These are phyloP conservation scores for Helicolenus hilgendorfi DNA, from an alignment of 2,797 vertebrate genomes.

Conservation along the genomic window DNA sequence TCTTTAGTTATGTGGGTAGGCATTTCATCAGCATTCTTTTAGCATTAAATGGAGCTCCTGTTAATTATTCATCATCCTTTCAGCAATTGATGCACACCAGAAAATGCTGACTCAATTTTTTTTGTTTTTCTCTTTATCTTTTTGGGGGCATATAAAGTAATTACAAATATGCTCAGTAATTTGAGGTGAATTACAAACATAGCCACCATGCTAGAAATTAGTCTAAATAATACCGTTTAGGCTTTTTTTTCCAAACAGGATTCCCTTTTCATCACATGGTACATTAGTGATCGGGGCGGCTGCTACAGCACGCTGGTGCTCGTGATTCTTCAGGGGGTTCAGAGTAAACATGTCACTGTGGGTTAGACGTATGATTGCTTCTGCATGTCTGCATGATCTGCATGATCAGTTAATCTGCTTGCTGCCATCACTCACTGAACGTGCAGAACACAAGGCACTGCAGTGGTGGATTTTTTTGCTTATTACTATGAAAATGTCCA, in stretches of 20 bases:
- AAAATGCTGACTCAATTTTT: slow-evolving; percentile 59
- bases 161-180: slow-evolving; percentile 27
- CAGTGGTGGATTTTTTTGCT: background rate
- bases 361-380: slow-evolving; percentile 54
- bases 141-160: slow-evolving; percentile 18
- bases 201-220: background rate
- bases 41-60: slow-evolving; percentile 69
- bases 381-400: slow-evolving; percentile 50
- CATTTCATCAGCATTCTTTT: slow-evolving; percentile 80
- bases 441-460: slow-evolving; percentile 3
- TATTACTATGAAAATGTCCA: background rate
- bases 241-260: background rate
- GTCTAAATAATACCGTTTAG: background rate
- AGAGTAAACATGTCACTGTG: slow-evolving; percentile 69
- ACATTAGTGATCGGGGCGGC: slow-evolving; percentile 17
- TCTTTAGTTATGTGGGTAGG: slow-evolving; percentile 65
- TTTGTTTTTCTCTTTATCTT: slow-evolving; percentile 36
- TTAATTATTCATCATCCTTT: slow-evolving; percentile 85
- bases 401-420: slow-evolving; percentile 50
- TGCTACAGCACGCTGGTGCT: slow-evolving; percentile 14
- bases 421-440: slow-evolving; percentile 21
- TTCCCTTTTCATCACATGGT: slow-evolving; percentile 36
- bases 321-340: slow-evolving; percentile 38
- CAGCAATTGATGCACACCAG: slow-evolving; percentile 66
- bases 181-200: slow-evolving; percentile 10